Evolutionary conservation across 2,888 invertebrate species (phyloP).

Genomic region (Synanthedon formicaeformis): DNA sequence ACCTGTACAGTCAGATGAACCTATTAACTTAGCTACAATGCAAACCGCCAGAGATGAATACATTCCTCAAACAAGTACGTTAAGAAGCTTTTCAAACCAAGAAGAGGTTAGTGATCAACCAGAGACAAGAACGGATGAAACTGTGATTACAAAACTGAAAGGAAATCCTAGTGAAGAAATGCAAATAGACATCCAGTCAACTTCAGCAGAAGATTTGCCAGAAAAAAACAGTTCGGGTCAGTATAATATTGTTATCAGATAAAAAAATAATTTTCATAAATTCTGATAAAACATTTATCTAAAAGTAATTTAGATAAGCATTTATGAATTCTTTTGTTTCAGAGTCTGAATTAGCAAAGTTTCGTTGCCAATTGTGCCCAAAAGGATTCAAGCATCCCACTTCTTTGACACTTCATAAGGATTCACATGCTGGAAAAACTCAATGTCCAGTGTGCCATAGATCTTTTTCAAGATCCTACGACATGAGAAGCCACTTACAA

Average conservation of each 20-base stretch:
- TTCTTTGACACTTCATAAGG: conserved; percentile 72
- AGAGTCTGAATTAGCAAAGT: conserved; percentile 70
- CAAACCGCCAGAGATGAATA: conserved; percentile 44
- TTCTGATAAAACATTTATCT: neutral
- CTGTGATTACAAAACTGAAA: conserved; percentile 23
- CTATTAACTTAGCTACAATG: conserved; percentile 57
- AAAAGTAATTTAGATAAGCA: neutral
- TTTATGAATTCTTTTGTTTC: conserved; percentile 20
- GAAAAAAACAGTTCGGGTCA: conserved; percentile 48
- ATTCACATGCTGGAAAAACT: conserved; percentile 73
- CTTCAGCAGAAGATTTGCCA: conserved; percentile 54
- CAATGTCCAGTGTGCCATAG: conserved; percentile 73
- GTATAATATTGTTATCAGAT: conserved; percentile 3
- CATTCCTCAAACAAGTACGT: conserved; percentile 35
- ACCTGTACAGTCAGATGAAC: conserved; percentile 46
- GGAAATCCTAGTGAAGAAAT: conserved; percentile 41
- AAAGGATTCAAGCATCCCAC: conserved; percentile 75
- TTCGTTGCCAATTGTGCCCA: conserved; percentile 73
- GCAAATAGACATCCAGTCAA: conserved; percentile 53
- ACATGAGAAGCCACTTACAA: conserved; percentile 72
- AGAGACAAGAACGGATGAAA: conserved; percentile 28
- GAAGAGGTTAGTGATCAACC: conserved; percentile 33
- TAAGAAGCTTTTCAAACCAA: conserved; percentile 22
- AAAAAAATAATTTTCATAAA: neutral
- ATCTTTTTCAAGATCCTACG: conserved; percentile 73